Base-by-base conservation (phyloP, 2,888 invertebrate genomes). In the Drosophila setosimentum region DNA sequence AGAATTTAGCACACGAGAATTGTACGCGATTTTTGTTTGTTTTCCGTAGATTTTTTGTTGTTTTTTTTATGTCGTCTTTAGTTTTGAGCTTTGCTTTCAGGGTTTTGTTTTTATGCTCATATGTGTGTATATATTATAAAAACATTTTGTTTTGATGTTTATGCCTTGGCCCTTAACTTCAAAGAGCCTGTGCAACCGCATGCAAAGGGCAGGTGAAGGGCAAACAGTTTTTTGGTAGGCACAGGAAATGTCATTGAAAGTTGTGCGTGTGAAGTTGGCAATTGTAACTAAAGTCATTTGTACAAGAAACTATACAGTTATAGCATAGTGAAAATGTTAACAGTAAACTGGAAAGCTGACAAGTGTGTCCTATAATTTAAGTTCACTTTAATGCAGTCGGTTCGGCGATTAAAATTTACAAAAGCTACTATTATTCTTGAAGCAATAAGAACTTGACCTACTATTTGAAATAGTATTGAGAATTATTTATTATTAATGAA, bases 231-330 rank as follows among this genome's bases (percentile, higher is more conserved):
- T 45, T 64, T 59, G 55, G 53, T 59, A 83, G 83, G 79, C 81
- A 85, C 65, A 83, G 85, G 81, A 83, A 87, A 85, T 85, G 84
- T 80, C 76, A 78, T 79, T 77, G 78, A 78, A 83, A 79, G 76
- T 76, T 75, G 48, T 51, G 58, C 57, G 40, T 53, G 53, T 53
- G 29, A 70, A 45, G 45, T 24, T 24, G 7, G 1, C 21, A 45
- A 51, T 24, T 32, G 27, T 32, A 33, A 53, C 40, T 45, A 49
- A 48, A 33, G 11, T 7, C 27, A 21, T 24, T 69, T 40, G 18
- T 32, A 35, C 30, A 57, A 48, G 27, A 13, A 35, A 6, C 1
- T 11, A 6, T 16, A 45, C 45, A 21, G 30, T 49, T 58, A 58
- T 30, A 27, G 29, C 18, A 11, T 7, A 37, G 27, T 37, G 16